Evolutionary conservation across 2,888 invertebrate species (phyloP).

Genomic region (Matsumyia berberina): DNA sequence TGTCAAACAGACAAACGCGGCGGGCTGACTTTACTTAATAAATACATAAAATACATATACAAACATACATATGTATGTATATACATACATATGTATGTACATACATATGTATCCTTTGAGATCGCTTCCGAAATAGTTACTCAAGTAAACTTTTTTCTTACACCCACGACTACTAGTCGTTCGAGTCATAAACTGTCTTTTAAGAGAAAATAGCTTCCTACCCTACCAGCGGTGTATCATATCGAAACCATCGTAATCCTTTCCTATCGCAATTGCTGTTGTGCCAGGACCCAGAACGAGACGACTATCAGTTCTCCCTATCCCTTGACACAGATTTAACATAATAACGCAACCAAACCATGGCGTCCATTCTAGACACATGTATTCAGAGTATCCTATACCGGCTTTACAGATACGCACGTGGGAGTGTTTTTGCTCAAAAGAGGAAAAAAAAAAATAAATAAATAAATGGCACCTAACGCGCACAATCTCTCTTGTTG

Average conservation of each 20-base stretch:
- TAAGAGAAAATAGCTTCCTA: neutral
- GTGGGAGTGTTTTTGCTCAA: conserved; percentile 57
- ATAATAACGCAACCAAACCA: conserved; percentile 38
- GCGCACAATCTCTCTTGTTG: conserved; percentile 68
- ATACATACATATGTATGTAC: too few species aligned
- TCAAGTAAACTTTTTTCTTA: too few species aligned
- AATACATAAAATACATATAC: too few species aligned
- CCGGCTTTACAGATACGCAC: conserved; percentile 70
- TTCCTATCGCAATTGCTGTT: conserved; percentile 81
- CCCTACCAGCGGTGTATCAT: neutral
- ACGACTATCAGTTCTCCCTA: conserved; percentile 26
- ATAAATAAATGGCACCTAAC: conserved; percentile 54
- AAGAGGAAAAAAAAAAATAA: conserved; percentile 12
- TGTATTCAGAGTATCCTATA: neutral
- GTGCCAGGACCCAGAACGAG: conserved; percentile 77
- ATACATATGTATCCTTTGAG: too few species aligned
- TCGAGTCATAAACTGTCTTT: neutral
- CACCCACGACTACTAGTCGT: too few species aligned
- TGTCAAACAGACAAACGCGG: too few species aligned
- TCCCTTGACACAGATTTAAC: conserved; percentile 72
- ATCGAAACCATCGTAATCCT: conserved; percentile 78
- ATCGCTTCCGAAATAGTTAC: too few species aligned
- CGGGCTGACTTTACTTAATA: too few species aligned
- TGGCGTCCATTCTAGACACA: conserved; percentile 50
- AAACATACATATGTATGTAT: too few species aligned